phyloP scores from a whole-genome alignment of 1,140 invertebrate genomes.

The Rhagoletis zephyria region DNA sequence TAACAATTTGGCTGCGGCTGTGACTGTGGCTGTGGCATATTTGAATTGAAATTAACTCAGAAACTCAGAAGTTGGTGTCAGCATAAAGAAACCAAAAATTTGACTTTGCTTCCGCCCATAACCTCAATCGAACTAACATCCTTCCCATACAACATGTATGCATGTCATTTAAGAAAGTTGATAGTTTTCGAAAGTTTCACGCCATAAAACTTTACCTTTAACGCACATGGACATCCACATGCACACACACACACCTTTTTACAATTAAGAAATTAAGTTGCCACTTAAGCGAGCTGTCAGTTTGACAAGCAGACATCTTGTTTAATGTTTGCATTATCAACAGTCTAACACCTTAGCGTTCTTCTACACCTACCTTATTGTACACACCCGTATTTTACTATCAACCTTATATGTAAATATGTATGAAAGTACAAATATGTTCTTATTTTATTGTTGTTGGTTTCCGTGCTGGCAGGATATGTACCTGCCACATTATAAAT shows the following conservation, averaged over 20 bases:
- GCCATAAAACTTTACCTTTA: conserved; percentile 47
- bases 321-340: conserved; percentile 70
- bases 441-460: background rate
- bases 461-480: conserved; percentile 24
- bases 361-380: background rate
- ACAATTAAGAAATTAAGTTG: conserved; percentile 74
- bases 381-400: background rate
- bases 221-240: background rate
- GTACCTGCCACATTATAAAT: conserved; percentile 64
- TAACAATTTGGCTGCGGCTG: conserved; percentile 17
- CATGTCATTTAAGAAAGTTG: conserved; percentile 53
- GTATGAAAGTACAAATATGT: background rate
- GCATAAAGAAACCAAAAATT: conserved; percentile 32
- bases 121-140: background rate
- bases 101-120: background rate
- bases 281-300: conserved; percentile 72
- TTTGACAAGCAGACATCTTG: conserved; percentile 69
- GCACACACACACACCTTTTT: conserved; percentile 59
- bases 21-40: conserved; percentile 29
- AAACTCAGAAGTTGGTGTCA: background rate
- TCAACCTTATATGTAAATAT: background rate
- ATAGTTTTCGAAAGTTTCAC: conserved; percentile 56
- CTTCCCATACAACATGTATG: background rate
- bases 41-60: conserved; percentile 52
- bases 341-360: conserved; percentile 71